Conservation (phyloP, 2,797 vertebrate species). For the Dendrocincla tyrannina region DNA sequence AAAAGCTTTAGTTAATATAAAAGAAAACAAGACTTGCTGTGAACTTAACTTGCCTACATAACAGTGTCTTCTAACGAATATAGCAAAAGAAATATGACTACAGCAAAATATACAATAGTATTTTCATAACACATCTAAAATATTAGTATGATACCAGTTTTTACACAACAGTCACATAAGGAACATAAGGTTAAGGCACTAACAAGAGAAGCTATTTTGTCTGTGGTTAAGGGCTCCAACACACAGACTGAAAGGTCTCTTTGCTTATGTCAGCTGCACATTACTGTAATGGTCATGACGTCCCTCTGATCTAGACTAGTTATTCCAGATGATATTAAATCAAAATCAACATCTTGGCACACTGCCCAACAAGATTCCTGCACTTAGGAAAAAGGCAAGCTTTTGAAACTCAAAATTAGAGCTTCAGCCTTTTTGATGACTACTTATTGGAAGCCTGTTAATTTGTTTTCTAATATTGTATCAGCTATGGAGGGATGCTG, state of each 20-base stretch:
- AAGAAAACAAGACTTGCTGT: background rate
- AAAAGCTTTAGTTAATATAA: background rate
- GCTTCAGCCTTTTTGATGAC: background rate
- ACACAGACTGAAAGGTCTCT: background rate
- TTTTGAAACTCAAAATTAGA: background rate
- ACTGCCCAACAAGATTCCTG: background rate
- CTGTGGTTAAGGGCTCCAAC: slow-evolving; percentile 2
- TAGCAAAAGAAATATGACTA: background rate
- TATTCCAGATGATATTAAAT: background rate
- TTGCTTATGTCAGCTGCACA: background rate
- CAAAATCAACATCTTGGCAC: background rate
- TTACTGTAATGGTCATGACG: background rate
- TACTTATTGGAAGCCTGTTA: background rate
- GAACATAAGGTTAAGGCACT: background rate
- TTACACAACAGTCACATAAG: background rate
- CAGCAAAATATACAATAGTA: background rate
- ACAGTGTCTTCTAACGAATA: background rate
- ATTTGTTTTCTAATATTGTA: background rate
- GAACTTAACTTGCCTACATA: background rate
- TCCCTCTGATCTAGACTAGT: background rate
- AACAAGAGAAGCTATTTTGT: background rate
- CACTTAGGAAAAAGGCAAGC: background rate
- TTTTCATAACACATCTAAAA: background rate
- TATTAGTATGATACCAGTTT: background rate
- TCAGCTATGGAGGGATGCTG: background rate